Evolutionary conservation across 2,888 invertebrate genomes (phyloP).

Genomic region (Bibio marci): DNA sequence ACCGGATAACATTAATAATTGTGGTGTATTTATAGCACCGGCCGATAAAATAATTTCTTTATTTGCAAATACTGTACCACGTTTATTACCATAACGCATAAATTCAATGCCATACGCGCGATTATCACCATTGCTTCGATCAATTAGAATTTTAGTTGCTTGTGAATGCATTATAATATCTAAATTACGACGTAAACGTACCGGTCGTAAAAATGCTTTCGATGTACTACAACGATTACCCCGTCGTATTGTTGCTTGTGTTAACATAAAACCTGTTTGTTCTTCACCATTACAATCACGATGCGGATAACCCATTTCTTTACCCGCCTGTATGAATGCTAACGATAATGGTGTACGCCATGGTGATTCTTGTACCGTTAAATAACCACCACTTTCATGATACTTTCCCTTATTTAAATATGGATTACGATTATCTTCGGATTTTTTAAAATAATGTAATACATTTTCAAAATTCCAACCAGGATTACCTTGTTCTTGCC

Average conservation of each 20-base stretch:
- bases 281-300: conserved; percentile 67
- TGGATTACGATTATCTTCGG: conserved; percentile 76
- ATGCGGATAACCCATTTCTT: conserved; percentile 64
- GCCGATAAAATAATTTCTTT: conserved; percentile 73
- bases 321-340: conserved; percentile 68
- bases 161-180: conserved; percentile 65
- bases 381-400: conserved; percentile 59
- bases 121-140: conserved; percentile 36
- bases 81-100: conserved; percentile 41
- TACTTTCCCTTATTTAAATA: conserved; percentile 58
- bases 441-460: conserved; percentile 69
- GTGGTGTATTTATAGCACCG: conserved; percentile 77
- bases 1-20: conserved; percentile 81
- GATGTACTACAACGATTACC: conserved; percentile 76
- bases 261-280: conserved; percentile 74
- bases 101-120: conserved; percentile 64
- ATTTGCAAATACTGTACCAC: conserved; percentile 47
- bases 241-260: conserved; percentile 68
- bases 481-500: conserved; percentile 65
- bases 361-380: conserved; percentile 70
- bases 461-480: conserved; percentile 78
- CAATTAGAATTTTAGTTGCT: conserved; percentile 52
- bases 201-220: conserved; percentile 72
- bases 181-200: conserved; percentile 56
- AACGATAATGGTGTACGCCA: conserved; percentile 68